Base-by-base conservation (phyloP, 2,888 invertebrate genomes). In the Meloe dianella region DNA sequence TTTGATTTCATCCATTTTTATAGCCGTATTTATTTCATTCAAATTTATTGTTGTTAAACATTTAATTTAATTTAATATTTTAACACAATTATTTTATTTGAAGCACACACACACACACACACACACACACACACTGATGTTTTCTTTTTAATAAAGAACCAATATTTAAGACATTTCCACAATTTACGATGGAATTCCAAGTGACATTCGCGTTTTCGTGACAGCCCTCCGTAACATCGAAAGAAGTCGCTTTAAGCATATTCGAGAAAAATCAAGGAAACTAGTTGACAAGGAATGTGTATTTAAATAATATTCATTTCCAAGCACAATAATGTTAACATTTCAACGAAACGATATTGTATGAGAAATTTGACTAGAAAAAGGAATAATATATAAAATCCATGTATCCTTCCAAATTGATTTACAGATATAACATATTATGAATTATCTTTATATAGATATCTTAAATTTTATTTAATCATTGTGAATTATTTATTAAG, bases 161-260 rank as follows among this genome's bases (percentile, higher is more conserved):
- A 68, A 65, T 68, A 65, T 68, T 68, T 63, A 57, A 65, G 65
- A 68, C n/a, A 68, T 68, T 68, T 65, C 68, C 63, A 65, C 63
- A 68, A 68, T 63, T 68, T 68, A 65, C 63, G 63, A 20, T 60
- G 65, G 65, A 65, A 68, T 68, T 68, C 68, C 65, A 68, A 61
- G 60, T 65, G 68, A 68, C 68, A 68, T 65, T 65, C 65, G 56
- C 60, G 67, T 65, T 65, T 65, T 65, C 57, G 60, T 63, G 63
- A 65, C 65, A 63, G 63, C 65, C 41, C 62, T 59, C n/a, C n/a
- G n/a, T 47, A 67, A 67, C 67, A 67, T 65, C 41, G 41, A 64
- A 67, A 67, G 64, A 61, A 67, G 61, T 64, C 58, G 64, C 67
- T 62, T 62, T 60, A 65, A 68, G 63, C 63, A 68, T 65, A 65